Evolutionary conservation across 1,140 invertebrate genomes (phyloP).

Genomic region (Neomicropteryx cornuta): DNA sequence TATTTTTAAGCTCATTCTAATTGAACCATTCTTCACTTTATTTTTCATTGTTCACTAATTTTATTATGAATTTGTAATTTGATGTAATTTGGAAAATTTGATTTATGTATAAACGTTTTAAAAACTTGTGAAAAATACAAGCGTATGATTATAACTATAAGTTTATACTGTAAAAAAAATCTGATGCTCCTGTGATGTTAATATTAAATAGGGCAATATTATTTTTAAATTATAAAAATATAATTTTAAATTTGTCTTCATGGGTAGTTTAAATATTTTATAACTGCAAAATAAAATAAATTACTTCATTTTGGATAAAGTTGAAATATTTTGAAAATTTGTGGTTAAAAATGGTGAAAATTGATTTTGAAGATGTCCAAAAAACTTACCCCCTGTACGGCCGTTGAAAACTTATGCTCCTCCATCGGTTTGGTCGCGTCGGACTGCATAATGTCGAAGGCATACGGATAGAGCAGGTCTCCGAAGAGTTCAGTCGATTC

Average conservation of each 20-base stretch:
- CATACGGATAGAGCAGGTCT: slow-evolving; percentile 80
- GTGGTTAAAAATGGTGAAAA: not conserved
- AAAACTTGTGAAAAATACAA: no score
- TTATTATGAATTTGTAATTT: no score
- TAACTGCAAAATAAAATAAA: not conserved
- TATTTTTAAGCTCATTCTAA: no score
- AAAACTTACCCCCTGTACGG: slow-evolving; percentile 70
- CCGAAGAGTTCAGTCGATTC: slow-evolving; percentile 98
- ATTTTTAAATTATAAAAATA: slow-evolving; percentile 1
- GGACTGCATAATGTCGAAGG: slow-evolving; percentile 82
- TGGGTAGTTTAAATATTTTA: not conserved
- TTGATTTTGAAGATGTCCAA: not conserved
- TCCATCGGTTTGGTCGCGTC: slow-evolving; percentile 78
- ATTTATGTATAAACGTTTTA: no score
- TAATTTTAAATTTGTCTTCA: slow-evolving; percentile 3
- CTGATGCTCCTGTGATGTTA: not conserved
- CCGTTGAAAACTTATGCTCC: slow-evolving; percentile 62
- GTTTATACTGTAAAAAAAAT: slow-evolving; percentile 2
- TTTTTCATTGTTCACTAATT: no score
- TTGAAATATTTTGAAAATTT: no score
- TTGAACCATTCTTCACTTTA: no score
- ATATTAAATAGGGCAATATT: not conserved
- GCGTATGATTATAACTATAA: slow-evolving; percentile 2
- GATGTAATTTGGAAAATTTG: no score
- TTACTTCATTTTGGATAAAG: not conserved